These are phyloP conservation scores for Turritopsis dohrnii DNA, from an alignment of 30 jellyfish, hydroid and myxozoan genomes.

Conservation along the genomic window DNA sequence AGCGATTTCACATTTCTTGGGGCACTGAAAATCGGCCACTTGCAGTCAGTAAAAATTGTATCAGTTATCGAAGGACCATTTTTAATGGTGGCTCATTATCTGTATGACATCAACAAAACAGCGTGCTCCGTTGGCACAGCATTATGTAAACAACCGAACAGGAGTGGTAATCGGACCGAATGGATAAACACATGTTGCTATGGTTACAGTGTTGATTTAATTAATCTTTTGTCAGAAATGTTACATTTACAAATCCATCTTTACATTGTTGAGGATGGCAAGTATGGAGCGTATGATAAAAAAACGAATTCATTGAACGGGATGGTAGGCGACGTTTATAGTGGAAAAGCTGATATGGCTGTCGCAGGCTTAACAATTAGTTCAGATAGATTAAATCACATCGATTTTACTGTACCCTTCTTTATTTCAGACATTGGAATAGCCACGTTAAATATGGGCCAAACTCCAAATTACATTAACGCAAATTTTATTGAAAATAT, in stretches of 20 bases:
- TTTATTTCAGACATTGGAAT: constrained; percentile 47
- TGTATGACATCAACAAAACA: constrained; percentile 11
- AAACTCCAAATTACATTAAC: neutral
- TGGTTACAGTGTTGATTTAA: constrained; percentile 70
- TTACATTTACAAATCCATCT: constrained; percentile 31
- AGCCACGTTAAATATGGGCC: neutral
- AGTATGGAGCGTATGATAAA: constrained; percentile 50
- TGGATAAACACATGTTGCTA: constrained; percentile 74
- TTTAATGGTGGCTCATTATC: constrained; percentile 10
- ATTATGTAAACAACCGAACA: constrained; percentile 9
- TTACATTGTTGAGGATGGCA: constrained; percentile 70
- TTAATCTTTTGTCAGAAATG: constrained; percentile 25
- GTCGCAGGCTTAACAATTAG: constrained; percentile 73
- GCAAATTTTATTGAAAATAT: constrained; percentile 33
- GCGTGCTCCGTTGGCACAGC: constrained; percentile 1
- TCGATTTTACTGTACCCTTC: constrained; percentile 62
- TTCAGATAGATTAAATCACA: constrained; percentile 30
- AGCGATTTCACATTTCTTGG: neutral
- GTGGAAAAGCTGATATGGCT: constrained; percentile 76
- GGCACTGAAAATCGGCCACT: neutral
- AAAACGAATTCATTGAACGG: constrained; percentile 64
- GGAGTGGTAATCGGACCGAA: neutral
- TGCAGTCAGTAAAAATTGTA: constrained; percentile 4
- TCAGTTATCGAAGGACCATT: constrained; percentile 32
- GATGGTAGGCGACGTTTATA: constrained; percentile 60